Conservation (phyloP, 2,113 vertebrate genomes). For the human (Homo sapiens) region DNA sequence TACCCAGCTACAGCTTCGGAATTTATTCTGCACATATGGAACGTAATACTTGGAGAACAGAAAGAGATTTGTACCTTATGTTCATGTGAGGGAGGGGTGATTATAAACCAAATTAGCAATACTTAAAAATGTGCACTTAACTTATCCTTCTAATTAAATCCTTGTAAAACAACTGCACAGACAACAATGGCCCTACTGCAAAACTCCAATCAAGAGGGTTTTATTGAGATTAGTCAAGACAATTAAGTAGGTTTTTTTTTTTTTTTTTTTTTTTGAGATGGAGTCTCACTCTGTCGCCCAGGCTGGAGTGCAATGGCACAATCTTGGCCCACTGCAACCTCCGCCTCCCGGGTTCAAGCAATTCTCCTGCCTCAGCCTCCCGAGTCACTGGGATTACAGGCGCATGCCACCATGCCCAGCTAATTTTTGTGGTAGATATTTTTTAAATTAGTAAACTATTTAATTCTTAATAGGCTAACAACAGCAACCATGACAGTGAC, state of each 20-base stretch:
- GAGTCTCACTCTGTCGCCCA: too few species aligned
- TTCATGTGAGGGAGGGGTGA: conserved; percentile 85
- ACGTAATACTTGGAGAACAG: conserved; percentile 84
- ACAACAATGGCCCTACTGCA: conserved; percentile 84
- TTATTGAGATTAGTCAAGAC: conserved; percentile 86
- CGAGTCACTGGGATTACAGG: too few species aligned
- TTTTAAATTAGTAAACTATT: conserved; percentile 84
- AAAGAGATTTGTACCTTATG: conserved; percentile 82
- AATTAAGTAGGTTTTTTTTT: conserved; percentile 75
- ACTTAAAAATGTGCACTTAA: conserved; percentile 86
- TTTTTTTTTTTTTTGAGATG: too few species aligned
- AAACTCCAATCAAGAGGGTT: conserved; percentile 83
- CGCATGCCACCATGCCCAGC: too few species aligned
- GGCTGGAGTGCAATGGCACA: too few species aligned
- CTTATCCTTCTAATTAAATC: conserved; percentile 88
- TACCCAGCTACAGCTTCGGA: conserved; percentile 79
- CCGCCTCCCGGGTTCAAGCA: too few species aligned
- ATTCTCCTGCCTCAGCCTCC: too few species aligned
- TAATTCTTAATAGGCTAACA: conserved; percentile 75
- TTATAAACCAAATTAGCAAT: conserved; percentile 87
- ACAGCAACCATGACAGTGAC: too few species aligned
- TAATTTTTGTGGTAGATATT: conserved; percentile 66
- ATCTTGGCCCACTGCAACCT: too few species aligned
- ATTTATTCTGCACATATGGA: conserved; percentile 83
- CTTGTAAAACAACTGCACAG: conserved; percentile 86